Percentiles rank a stretch among this genome's conserved stretches.
Evolutionary conservation across 1,140 invertebrate species (phyloP).

Genomic region (Helicoverpa zea): DNA sequence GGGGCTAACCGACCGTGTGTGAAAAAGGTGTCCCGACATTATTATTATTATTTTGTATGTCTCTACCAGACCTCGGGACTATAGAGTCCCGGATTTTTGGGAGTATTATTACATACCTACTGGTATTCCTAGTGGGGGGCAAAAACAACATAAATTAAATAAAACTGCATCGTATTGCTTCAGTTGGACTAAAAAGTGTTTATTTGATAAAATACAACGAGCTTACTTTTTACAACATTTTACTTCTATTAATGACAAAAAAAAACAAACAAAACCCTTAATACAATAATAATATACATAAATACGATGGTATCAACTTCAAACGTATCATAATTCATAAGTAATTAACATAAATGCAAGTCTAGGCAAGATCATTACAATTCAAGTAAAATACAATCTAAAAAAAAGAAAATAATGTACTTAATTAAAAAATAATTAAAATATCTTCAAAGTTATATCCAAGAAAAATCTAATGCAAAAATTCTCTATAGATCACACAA

Average conservation of each 20-base stretch:
- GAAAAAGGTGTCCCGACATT: too few species aligned
- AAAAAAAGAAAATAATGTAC: constrained; percentile 68
- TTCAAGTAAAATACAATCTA: constrained; percentile 78
- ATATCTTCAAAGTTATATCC: constrained; percentile 75
- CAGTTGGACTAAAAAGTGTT: constrained; percentile 87
- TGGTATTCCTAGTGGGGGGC: neutral
- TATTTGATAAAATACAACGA: constrained; percentile 87
- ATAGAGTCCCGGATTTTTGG: too few species aligned
- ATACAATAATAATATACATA: constrained; percentile 86
- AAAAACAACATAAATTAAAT: constrained; percentile 60
- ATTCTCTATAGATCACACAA: constrained; percentile 84
- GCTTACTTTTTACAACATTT: constrained; percentile 87
- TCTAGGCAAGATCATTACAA: constrained; percentile 84
- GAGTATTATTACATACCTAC: too few species aligned
- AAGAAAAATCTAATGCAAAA: constrained; percentile 78
- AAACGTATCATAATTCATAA: constrained; percentile 74
- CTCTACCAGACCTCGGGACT: too few species aligned
- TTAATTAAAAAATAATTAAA: constrained; percentile 72
- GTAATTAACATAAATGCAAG: constrained; percentile 85
- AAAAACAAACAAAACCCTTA: constrained; percentile 86
- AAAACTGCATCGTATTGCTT: constrained; percentile 83
- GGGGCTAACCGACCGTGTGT: too few species aligned
- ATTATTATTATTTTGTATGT: too few species aligned
- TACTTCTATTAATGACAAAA: constrained; percentile 86
- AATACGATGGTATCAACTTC: constrained; percentile 86